Conservation (phyloP, 2,113 vertebrate species). For the Phyllostomus hastatus region DNA sequence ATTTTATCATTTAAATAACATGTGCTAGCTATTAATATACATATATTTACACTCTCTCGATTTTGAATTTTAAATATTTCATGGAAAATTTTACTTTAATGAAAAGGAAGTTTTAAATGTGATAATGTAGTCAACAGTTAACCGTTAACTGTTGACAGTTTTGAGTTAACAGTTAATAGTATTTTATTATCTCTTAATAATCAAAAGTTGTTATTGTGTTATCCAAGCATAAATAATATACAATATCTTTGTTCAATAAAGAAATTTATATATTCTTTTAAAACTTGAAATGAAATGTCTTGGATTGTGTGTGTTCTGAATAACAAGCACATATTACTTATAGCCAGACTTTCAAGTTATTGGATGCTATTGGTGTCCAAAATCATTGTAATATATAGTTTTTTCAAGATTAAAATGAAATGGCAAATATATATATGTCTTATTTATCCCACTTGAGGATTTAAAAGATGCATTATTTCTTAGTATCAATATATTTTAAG, state of each 20-base stretch:
- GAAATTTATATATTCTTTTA: constrained; percentile 8
- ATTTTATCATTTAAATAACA: background rate
- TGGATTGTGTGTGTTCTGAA: background rate
- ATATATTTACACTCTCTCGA: background rate
- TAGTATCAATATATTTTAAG: background rate
- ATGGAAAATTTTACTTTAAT: background rate
- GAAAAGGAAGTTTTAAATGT: background rate
- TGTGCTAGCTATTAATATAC: background rate
- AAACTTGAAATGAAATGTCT: background rate
- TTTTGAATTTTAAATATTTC: background rate
- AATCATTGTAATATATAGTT: background rate
- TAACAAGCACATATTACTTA: background rate
- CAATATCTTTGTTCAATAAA: background rate
- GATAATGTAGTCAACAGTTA: background rate
- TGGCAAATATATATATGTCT: background rate
- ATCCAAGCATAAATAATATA: background rate
- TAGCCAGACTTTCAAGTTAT: background rate
- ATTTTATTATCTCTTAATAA: constrained; percentile 19
- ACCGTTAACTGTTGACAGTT: background rate
- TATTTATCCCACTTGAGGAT: background rate
- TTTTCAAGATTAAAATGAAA: background rate
- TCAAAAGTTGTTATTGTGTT: background rate
- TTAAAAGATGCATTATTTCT: background rate
- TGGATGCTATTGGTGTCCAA: background rate
- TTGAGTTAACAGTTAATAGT: background rate